Evolutionary conservation across 2,888 invertebrate species (phyloP).

Genomic region (Pyrrhia umbra): DNA sequence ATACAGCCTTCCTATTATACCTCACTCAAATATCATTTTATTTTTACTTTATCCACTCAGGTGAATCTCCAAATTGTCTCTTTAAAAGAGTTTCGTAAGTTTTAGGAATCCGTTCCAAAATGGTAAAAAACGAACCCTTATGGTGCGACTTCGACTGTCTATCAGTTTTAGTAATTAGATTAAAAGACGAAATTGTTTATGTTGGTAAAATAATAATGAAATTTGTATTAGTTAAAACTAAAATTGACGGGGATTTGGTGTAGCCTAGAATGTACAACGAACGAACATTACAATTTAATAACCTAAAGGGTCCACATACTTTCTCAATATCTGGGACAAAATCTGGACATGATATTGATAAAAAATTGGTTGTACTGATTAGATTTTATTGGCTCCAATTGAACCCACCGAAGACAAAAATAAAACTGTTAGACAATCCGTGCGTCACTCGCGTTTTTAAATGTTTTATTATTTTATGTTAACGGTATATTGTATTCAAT

Average conservation of each 20-base stretch:
- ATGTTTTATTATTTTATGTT: constrained; percentile 37
- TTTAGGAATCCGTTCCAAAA: neutral
- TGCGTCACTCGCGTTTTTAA: constrained; percentile 65
- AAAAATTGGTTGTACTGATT: constrained; percentile 65
- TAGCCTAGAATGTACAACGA: too few species aligned
- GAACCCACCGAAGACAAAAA: constrained; percentile 74
- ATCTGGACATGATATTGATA: constrained; percentile 47
- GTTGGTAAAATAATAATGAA: neutral
- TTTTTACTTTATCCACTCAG: constrained; percentile 2
- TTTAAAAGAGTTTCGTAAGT: too few species aligned
- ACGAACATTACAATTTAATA: too few species aligned
- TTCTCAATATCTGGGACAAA: constrained; percentile 33
- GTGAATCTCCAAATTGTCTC: neutral
- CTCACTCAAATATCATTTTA: constrained; percentile 5
- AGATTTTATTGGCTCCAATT: constrained; percentile 79
- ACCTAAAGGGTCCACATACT: neutral
- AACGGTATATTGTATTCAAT: neutral
- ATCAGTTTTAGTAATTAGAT: neutral
- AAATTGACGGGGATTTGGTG: too few species aligned
- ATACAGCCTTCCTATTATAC: constrained; percentile 26
- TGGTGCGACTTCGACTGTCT: neutral
- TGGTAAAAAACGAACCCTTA: neutral
- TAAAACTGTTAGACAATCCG: constrained; percentile 71
- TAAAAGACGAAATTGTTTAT: neutral
- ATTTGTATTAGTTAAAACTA: too few species aligned